phyloP scores from a whole-genome alignment of 2,888 invertebrate genomes.

The Drosophila affinis region DNA sequence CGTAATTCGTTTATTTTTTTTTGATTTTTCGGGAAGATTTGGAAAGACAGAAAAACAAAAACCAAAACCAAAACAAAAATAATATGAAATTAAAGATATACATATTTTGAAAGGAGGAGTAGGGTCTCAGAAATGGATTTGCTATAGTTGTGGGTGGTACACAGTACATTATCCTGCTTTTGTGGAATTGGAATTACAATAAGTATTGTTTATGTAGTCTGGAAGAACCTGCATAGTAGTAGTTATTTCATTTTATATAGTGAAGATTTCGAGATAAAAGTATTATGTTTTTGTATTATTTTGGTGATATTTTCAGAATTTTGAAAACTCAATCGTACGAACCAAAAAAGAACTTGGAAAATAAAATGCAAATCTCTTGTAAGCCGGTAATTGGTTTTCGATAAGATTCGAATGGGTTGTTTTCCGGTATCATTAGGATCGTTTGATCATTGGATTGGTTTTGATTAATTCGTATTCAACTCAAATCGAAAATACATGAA shows the following conservation, averaged over 20 bases:
- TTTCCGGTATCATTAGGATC: constrained; percentile 23
- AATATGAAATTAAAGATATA: background rate
- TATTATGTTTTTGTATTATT: constrained; percentile 47
- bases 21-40: constrained; percentile 28
- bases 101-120: background rate
- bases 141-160: constrained; percentile 41
- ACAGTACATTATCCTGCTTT: constrained; percentile 57
- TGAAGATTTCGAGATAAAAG: constrained; percentile 51
- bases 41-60: constrained; percentile 19
- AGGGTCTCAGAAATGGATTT: constrained; percentile 32
- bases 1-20: constrained; percentile 22
- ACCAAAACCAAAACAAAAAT: background rate
- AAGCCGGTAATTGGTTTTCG: constrained; percentile 47
- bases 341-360: constrained; percentile 42
- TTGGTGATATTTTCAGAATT: constrained; percentile 17
- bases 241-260: constrained; percentile 53
- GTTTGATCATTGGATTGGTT: constrained; percentile 33
- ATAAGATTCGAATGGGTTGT: constrained; percentile 37
- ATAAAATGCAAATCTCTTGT: constrained; percentile 43
- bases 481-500: constrained; percentile 32
- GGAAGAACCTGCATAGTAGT: constrained; percentile 65
- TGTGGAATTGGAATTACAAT: constrained; percentile 43
- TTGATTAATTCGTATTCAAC: constrained; percentile 51
- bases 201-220: constrained; percentile 59
- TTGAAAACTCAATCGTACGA: constrained; percentile 40